phyloP scores from a whole-genome alignment of 1,140 invertebrate species.

The Zaprionus taronus region DNA sequence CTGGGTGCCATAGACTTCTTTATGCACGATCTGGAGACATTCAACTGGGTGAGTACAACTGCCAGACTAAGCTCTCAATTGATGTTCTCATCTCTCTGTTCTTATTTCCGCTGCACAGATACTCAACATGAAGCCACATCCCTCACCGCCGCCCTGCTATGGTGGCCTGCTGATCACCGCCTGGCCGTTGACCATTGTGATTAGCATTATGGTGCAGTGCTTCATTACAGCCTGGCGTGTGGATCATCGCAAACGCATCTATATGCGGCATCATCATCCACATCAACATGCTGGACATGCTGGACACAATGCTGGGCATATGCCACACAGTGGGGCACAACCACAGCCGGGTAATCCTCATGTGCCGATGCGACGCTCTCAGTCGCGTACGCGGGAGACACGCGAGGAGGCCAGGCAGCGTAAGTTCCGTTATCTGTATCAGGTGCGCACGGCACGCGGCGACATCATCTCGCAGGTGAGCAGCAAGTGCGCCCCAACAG shows the following conservation, averaged over 20 bases:
- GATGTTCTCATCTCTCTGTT: background rate
- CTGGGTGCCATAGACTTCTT: constrained; percentile 81
- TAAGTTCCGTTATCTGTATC: constrained; percentile 95
- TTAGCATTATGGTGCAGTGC: constrained; percentile 83
- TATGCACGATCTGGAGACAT: constrained; percentile 79
- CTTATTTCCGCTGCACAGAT: constrained; percentile 45
- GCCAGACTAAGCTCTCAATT: background rate
- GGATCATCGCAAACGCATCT: constrained; percentile 78
- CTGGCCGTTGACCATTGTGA: constrained; percentile 78
- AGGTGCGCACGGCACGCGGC: constrained; percentile 93
- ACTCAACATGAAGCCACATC: constrained; percentile 80
- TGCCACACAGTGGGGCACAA: constrained; percentile 55
- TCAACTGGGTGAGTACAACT: constrained; percentile 81
- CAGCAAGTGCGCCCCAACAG: background rate
- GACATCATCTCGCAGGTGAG: constrained; percentile 94
- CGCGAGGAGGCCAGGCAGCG: constrained; percentile 91
- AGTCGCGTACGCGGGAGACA: constrained; percentile 86
- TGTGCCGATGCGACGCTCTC: constrained; percentile 60
- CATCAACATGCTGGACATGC: constrained; percentile 59
- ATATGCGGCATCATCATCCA: constrained; percentile 77
- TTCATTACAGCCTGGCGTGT: constrained; percentile 84
- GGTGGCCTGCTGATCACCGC: constrained; percentile 78
- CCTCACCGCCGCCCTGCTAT: constrained; percentile 80
- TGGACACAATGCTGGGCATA: constrained; percentile 31
- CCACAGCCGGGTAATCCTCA: constrained; percentile 57